These are phyloP conservation scores for Hirtodrosophila histrioides DNA, from an alignment of 2,888 invertebrate genomes.

Conservation along the genomic window DNA sequence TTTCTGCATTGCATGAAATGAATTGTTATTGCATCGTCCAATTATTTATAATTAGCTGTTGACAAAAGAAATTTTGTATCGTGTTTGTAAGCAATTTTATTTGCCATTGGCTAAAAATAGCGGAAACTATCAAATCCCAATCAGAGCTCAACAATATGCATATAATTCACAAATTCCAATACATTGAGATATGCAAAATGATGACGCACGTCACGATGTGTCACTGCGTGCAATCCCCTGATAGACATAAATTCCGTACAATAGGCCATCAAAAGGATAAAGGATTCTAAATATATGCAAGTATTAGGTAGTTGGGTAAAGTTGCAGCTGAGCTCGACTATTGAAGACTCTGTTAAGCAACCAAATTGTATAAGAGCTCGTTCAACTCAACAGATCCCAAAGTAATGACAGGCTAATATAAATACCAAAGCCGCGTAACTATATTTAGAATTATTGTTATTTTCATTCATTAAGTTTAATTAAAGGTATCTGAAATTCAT, in stretches of 20 bases:
- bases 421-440: too few species aligned
- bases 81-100: constrained; percentile 12
- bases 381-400: too few species aligned
- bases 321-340: too few species aligned
- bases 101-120: constrained; percentile 2
- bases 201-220: constrained; percentile 50
- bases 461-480: too few species aligned
- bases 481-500: too few species aligned
- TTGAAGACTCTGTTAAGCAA: too few species aligned
- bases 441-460: too few species aligned
- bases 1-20: constrained; percentile 7
- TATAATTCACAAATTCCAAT: constrained; percentile 20
- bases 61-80: constrained; percentile 33
- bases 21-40: constrained; percentile 17
- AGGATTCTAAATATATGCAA: too few species aligned
- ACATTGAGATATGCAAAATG: constrained; percentile 1
- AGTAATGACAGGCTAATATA: too few species aligned
- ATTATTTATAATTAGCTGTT: constrained; percentile 21
- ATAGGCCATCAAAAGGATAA: background rate
- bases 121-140: too few species aligned
- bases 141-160: constrained; percentile 1
- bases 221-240: constrained; percentile 33
- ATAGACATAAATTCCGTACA: background rate
- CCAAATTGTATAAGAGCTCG: too few species aligned
- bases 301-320: background rate